Evolutionary conservation across 2,888 invertebrate species (phyloP), one percentile per base, ranked within the genome.

Genomic region (Patella caerulea): DNA sequence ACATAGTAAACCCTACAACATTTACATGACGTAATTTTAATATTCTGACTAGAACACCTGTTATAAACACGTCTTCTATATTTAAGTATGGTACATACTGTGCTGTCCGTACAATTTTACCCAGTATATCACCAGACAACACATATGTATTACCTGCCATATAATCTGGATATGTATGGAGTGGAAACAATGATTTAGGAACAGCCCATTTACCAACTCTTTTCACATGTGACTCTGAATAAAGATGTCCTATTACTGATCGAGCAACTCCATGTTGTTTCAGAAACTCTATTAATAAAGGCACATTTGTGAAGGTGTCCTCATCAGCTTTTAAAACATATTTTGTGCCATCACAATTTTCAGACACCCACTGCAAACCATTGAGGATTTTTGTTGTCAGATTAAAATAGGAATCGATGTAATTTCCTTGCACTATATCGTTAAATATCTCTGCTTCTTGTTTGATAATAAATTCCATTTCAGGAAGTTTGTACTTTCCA

Each of bases 311-410:
- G 14, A 65, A 65, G 7, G 65, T 65, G 14, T 65, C 65, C 4
- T 65, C 65, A 65, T 65, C 65, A 12, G 65, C 65, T 65, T 65
- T 65, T 65, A 65, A 65, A 1, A 65, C 65, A 65, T 65, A 65
- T 65, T 65, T 65, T 12, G 14, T 24, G 9, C 65, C 65, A 12
- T 11, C 65, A 19, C 65, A 65, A 24, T 65, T 19, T 11, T 5
- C 24, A 9, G 65, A 65, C 11, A 65, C 65, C 65, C 65, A 65
- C 9, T 24, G 19, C 24, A 65, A 65, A 65, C 65, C 65, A 65
- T 65, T 65, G 19, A 65, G 24, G 11, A 65, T 24, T 14, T 65
- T 65, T 12, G 24, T 24, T 12, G 65, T 65, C 14, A 65, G 24
- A 19, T 65, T 65, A 65, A 24, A 65, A 24, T 65, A 65, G 12